A percentile compares a stretch with the other conserved stretches of the same genome.
These are phyloP conservation scores for Goniozus legneri DNA, from an alignment of 1,140 invertebrate species.

Conservation along the genomic window DNA sequence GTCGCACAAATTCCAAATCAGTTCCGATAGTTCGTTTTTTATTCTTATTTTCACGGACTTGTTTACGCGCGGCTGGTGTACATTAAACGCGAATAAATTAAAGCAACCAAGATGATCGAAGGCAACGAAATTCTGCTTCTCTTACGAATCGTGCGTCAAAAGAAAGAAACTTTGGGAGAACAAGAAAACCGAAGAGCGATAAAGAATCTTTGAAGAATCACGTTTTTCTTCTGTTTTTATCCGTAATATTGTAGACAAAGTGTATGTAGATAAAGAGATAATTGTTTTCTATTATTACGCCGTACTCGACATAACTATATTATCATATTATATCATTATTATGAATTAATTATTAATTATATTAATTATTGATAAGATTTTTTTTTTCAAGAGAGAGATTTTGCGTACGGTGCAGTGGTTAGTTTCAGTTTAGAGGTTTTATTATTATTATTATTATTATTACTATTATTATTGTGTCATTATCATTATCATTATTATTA, in stretches of 20 bases:
- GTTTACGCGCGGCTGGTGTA: background rate
- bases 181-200: slow-evolving; percentile 10
- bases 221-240: no score
- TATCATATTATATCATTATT: slow-evolving; percentile 24
- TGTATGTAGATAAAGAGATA: slow-evolving; percentile 32
- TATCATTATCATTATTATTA: no score
- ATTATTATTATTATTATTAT: no score
- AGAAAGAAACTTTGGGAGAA: no score
- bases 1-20: no score
- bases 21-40: no score
- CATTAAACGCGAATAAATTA: background rate
- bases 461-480: no score
- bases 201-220: background rate
- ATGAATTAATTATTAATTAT: slow-evolving; percentile 21
- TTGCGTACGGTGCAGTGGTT: slow-evolving; percentile 24
- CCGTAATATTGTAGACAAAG: slow-evolving; percentile 11
- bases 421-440: slow-evolving; percentile 10
- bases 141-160: no score
- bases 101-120: no score
- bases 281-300: slow-evolving; percentile 30
- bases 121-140: no score
- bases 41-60: no score
- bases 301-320: slow-evolving; percentile 22
- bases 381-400: slow-evolving; percentile 29
- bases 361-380: slow-evolving; percentile 25